Evolutionary conservation across 2,888 invertebrate species (phyloP).

Genomic region (Ornithoptera alexandrae): DNA sequence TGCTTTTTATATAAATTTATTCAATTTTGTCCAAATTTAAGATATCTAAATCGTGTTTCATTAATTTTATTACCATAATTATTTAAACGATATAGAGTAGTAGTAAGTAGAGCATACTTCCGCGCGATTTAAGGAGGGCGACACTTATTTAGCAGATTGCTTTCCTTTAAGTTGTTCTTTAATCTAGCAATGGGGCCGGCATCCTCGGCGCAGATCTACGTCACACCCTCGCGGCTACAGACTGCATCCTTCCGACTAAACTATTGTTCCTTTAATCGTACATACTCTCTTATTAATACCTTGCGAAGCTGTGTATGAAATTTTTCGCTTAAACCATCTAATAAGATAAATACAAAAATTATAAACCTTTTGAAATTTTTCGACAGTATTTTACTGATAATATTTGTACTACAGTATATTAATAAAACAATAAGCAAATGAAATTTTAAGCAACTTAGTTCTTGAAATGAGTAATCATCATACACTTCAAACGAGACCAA

Average conservation of each 20-base stretch:
- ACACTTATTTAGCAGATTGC: slow-evolving; percentile 80
- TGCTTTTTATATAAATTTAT: too few relatives aligned
- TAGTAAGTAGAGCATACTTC: slow-evolving; percentile 62
- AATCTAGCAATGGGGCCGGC: slow-evolving; percentile 58
- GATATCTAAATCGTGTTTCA: too few relatives aligned
- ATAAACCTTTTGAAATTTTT: neutral
- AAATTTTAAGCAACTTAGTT: neutral
- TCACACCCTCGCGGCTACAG: slow-evolving; percentile 36
- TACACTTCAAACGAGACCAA: slow-evolving; percentile 57
- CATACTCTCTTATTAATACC: slow-evolving; percentile 16
- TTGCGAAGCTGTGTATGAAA: neutral
- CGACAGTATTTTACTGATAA: neutral
- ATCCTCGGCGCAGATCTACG: slow-evolving; percentile 25
- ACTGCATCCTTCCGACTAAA: slow-evolving; percentile 20
- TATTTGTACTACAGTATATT: neutral
- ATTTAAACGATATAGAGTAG: too few relatives aligned
- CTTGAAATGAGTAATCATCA: slow-evolving; percentile 41
- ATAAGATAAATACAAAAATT: neutral
- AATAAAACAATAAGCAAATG: too few relatives aligned
- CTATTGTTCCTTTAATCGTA: slow-evolving; percentile 29
- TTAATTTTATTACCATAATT: too few relatives aligned
- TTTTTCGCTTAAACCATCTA: neutral
- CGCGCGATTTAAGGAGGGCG: slow-evolving; percentile 41
- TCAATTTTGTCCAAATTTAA: too few relatives aligned
- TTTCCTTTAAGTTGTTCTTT: slow-evolving; percentile 79